Base-by-base conservation (phyloP, 2,888 invertebrate species). In the Rhaphigaster nebulosa region DNA sequence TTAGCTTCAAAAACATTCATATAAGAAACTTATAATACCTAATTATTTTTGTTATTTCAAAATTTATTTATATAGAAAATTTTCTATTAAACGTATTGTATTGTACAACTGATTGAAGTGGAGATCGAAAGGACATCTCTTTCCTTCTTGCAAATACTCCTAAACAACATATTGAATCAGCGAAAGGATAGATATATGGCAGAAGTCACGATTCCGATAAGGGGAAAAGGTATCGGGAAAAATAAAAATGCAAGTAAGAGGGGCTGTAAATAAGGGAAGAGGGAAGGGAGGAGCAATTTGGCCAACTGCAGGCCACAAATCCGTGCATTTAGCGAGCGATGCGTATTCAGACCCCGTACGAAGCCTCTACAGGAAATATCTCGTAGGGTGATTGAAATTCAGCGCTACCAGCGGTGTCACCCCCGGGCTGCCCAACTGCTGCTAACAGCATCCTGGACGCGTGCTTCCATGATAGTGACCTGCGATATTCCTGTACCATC, bases 191-290 rank as follows among this genome's bases (percentile, higher is more conserved):
- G 20, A 76, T 34, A 76, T 20, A 76, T 0, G n/a, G 8, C 18
- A 38, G 29, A 76, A 76, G 70, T 76, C 70, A 76, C 70, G 34
- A 20, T 76, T 6, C 70, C 70, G 70, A 34, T 76, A 38, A 34
- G 70, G 70, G 65, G 70, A 29, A 76, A 23, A 76, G 20, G 70
- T 76, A 76, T 76, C 38, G 70, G 70, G 38, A 38, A 76, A 76
- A 76, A 76, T 76, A 76, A 76, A 76, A 76, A 76, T 76, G 70
- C 70, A 23, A 38, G 70, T n/a, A n/a, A 84, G 41, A 84, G 84
- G n/a, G 84, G 45, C 45, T 84, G 84, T 84, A 84, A 84, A 84
- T 84, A 84, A 84, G 41, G 84, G 34, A 76, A 38, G 70, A 76
- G 60, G 3, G 80, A 23, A 45, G 38, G 45, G 18, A 34, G 34